phyloP scores from a whole-genome alignment of 2,888 invertebrate species.

The Folsomia manolachei region DNA sequence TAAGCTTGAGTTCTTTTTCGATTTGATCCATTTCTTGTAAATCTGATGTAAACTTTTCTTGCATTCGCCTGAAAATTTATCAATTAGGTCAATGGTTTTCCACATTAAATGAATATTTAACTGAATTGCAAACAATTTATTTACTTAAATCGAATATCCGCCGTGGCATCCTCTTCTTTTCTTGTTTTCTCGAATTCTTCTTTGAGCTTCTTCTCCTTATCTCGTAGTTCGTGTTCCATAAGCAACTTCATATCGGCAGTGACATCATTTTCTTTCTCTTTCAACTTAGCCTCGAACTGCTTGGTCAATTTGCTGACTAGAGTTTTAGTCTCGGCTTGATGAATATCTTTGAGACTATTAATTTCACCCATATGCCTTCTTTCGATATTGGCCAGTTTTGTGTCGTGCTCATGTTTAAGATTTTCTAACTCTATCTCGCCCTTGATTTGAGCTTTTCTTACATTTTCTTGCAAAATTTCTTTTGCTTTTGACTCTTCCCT shows the following conservation, averaged over 20 bases:
- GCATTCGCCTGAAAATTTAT: slow-evolving; percentile 61
- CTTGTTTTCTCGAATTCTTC: slow-evolving; percentile 60
- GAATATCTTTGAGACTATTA: slow-evolving; percentile 61
- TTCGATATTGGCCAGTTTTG: slow-evolving; percentile 57
- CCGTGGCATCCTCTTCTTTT: slow-evolving; percentile 63
- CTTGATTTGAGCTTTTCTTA: slow-evolving; percentile 46
- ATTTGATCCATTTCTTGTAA: slow-evolving; percentile 65
- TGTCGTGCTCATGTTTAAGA: slow-evolving; percentile 56
- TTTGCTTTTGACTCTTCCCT: slow-evolving; percentile 41
- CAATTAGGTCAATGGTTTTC: neutral
- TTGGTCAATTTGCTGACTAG: slow-evolving; percentile 64
- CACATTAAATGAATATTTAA: neutral
- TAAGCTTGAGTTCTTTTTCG: slow-evolving; percentile 65
- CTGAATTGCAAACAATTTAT: neutral
- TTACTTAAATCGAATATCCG: slow-evolving; percentile 58
- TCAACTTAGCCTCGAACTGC: slow-evolving; percentile 62
- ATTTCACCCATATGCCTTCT: slow-evolving; percentile 56
- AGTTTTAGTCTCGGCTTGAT: slow-evolving; percentile 64
- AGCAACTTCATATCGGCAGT: slow-evolving; percentile 69
- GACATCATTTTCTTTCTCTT: slow-evolving; percentile 67
- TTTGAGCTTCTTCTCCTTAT: slow-evolving; percentile 68
- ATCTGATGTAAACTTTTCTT: slow-evolving; percentile 73
- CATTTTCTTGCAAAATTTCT: slow-evolving; percentile 40
- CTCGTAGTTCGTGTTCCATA: slow-evolving; percentile 74
- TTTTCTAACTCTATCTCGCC: slow-evolving; percentile 44